Base-by-base conservation (phyloP, 2,888 invertebrate genomes). In the Smittia aterrima region DNA sequence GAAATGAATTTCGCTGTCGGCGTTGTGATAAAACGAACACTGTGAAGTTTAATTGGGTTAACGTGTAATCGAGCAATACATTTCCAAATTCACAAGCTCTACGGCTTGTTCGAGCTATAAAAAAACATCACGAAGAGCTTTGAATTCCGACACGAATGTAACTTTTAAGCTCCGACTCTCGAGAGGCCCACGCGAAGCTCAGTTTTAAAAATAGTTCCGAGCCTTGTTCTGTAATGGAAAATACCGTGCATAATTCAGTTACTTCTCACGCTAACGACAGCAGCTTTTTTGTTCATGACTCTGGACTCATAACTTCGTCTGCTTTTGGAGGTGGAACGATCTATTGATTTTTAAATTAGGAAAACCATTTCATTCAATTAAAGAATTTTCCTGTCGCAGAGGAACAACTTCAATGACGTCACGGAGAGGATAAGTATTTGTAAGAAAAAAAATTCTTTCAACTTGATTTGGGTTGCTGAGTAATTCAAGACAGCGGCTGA, bases 21-120 rank as follows among this genome's bases (percentile, higher is more conserved):
- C 20, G 18, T 58, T 58, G n/a, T 58, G 58, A 22, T n/a, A 47
- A 47, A 11, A 58, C 18, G 58, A 18, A 18, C n/a, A 18, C 9
- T 58, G n/a, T 18, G 22, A 58, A 58, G 18, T 20, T 58, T 70
- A 70, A 70, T 70, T 70, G 70, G 70, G 70, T 70, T 70, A 70
- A 54, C 32, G 54, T 54, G 70, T 25, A 54, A 16, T 53, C 53
- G n/a, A 47, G 47, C 32, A 9, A 32, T 32, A 32, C 32, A 32
- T 32, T 32, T 32, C 9, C 32, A 32, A 32, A 32, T 32, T 32
- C 13, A 32, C 3, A 32, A 32, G 32, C 32, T 32, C 32, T 32
- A 32, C 32, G 32, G 32, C 32, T 32, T 32, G 32, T 32, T 32
- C 4, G 9, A 9, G 32, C 32, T 32, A 32, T 32, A 32, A 47